Conservation (phyloP, 2,888 invertebrate species). For the Cordilura impudica region DNA sequence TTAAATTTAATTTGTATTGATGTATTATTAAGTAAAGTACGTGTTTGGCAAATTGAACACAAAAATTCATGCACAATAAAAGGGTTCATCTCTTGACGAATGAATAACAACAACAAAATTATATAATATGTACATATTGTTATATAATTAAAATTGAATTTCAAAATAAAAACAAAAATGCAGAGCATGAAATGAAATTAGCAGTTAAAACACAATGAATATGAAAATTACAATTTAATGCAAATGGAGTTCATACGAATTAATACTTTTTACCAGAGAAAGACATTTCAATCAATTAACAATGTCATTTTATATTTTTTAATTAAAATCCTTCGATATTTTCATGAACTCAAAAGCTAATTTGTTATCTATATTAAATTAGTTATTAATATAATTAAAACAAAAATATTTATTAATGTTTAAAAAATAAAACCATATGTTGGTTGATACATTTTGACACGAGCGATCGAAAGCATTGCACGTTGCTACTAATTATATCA, state of each 20-base stretch:
- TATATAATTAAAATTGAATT: neutral
- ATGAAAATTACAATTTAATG: slow-evolving; percentile 11
- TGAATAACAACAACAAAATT: neutral
- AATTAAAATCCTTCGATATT: slow-evolving; percentile 9
- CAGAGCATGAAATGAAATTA: slow-evolving; percentile 15
- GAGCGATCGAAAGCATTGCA: slow-evolving; percentile 38
- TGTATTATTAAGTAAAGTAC: neutral
- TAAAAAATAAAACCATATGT: too few species aligned
- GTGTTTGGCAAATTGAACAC: neutral
- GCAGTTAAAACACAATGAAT: slow-evolving; percentile 11
- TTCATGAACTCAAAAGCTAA: slow-evolving; percentile 33
- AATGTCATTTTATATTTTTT: slow-evolving; percentile 10
- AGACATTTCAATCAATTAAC: slow-evolving; percentile 49
- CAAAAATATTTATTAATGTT: too few species aligned
- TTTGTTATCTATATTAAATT: slow-evolving; percentile 46
- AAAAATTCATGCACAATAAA: neutral
- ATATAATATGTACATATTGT: neutral
- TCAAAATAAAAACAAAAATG: neutral
- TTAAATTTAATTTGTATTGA: neutral
- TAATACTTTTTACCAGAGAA: neutral
- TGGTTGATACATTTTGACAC: slow-evolving; percentile 35
- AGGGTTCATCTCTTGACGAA: neutral
- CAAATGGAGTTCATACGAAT: neutral
- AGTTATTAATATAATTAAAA: slow-evolving; percentile 54
- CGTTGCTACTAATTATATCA: slow-evolving; percentile 45